These are phyloP conservation scores for Euspilapteryx auroguttella DNA, from an alignment of 2,888 invertebrate genomes.

Conservation along the genomic window DNA sequence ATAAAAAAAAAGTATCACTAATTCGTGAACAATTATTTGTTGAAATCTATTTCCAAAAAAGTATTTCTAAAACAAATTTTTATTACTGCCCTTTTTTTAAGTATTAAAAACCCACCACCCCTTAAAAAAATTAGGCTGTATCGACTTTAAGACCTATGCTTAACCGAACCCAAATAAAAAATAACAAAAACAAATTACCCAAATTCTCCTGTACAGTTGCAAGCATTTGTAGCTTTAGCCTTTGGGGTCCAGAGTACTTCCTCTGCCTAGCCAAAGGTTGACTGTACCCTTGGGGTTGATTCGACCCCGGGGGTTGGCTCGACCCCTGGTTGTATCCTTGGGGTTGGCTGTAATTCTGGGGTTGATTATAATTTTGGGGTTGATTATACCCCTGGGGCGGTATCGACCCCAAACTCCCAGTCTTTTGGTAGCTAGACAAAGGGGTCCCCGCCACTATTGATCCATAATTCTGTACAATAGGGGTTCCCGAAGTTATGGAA, in stretches of 20 bases:
- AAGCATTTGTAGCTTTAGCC: constrained; percentile 43
- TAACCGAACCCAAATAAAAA: constrained; percentile 7
- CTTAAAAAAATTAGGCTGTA: background rate
- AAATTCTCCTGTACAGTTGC: constrained; percentile 79
- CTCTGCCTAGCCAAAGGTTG: constrained; percentile 21
- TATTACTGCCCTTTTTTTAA: no score
- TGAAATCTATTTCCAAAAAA: no score
- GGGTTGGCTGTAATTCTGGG: background rate
- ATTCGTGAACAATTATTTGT: no score
- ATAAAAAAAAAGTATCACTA: no score
- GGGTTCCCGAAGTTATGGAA: constrained; percentile 1
- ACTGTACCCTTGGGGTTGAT: background rate
- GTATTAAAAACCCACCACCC: no score
- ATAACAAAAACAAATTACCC: constrained; percentile 58
- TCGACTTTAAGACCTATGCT: background rate
- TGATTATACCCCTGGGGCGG: constrained; percentile 2
- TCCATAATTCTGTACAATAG: background rate
- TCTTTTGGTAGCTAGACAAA: constrained; percentile 3
- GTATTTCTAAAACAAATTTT: no score
- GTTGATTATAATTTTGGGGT: background rate
- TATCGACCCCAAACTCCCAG: background rate
- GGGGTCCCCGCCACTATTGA: constrained; percentile 8
- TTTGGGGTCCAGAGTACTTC: constrained; percentile 62
- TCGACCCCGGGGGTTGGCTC: constrained; percentile 2
- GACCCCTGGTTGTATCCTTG: background rate